phyloP scores from a whole-genome alignment of 2,888 invertebrate genomes.

The Fabriciana adippe region DNA sequence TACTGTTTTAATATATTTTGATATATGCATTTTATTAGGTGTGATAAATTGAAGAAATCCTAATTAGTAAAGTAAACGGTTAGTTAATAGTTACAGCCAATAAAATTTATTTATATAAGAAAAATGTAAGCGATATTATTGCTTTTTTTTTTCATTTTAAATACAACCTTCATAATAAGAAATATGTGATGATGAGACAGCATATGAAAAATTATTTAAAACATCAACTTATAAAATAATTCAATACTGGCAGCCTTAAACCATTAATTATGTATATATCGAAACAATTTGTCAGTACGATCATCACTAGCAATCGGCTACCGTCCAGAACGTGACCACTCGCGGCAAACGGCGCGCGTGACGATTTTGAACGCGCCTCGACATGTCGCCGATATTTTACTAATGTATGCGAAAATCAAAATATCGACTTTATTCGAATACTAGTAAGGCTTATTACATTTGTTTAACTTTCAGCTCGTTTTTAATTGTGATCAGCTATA shows the following conservation, averaged over 20 bases:
- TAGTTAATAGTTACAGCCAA: too few species aligned
- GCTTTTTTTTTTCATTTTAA: too few species aligned
- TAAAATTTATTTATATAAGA: too few species aligned
- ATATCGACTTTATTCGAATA: slow-evolving; percentile 6
- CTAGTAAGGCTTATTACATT: not conserved
- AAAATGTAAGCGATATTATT: too few species aligned
- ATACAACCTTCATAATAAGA: too few species aligned
- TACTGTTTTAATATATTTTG: not conserved
- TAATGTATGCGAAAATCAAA: slow-evolving; percentile 33
- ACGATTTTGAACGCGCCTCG: slow-evolving; percentile 66
- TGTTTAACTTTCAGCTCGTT: slow-evolving; percentile 1
- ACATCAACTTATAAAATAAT: not conserved
- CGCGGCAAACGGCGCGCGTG: slow-evolving; percentile 76
- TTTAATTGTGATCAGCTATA: slow-evolving; percentile 5
- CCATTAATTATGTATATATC: slow-evolving; percentile 43
- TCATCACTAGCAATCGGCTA: slow-evolving; percentile 60
- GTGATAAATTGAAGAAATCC: too few species aligned
- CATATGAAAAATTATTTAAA: too few species aligned
- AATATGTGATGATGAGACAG: too few species aligned
- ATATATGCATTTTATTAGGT: slow-evolving; percentile 10
- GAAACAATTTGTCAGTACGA: slow-evolving; percentile 19
- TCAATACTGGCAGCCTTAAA: slow-evolving; percentile 31
- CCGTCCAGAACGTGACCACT: slow-evolving; percentile 73
- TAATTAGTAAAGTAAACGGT: too few species aligned
- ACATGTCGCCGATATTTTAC: slow-evolving; percentile 49